Evolutionary conservation across 1,140 invertebrate species (phyloP).

Genomic region (Melitaea cinxia): DNA sequence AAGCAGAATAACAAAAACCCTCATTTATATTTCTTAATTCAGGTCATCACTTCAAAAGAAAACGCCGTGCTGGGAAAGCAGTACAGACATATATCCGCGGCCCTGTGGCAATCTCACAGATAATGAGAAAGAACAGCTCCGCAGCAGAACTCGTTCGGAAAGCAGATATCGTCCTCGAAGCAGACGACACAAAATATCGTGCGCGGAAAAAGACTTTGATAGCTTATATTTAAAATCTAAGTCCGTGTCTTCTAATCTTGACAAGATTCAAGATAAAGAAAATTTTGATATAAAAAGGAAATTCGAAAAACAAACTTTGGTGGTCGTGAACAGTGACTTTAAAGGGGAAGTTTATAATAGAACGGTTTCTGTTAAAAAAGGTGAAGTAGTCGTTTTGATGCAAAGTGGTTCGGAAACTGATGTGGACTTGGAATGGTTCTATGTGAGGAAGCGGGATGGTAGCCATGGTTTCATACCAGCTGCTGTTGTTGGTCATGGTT

Average conservation of each 20-base stretch:
- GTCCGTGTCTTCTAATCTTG: slow-evolving; percentile 72
- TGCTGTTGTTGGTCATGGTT: slow-evolving; percentile 88
- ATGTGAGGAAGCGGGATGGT: slow-evolving; percentile 86
- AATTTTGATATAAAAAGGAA: slow-evolving; percentile 37
- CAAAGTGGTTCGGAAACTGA: slow-evolving; percentile 78
- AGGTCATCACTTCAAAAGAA: slow-evolving; percentile 77
- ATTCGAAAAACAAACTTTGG: slow-evolving; percentile 83
- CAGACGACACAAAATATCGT: slow-evolving; percentile 78
- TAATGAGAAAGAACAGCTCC: slow-evolving; percentile 85
- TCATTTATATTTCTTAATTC: slow-evolving; percentile 25
- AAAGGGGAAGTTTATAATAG: slow-evolving; percentile 78
- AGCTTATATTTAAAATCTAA: slow-evolving; percentile 85
- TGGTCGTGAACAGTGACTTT: slow-evolving; percentile 87
- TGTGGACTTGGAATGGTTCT: slow-evolving; percentile 86
- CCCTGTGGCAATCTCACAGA: slow-evolving; percentile 89
- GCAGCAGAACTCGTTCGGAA: slow-evolving; percentile 82
- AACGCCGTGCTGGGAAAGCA: slow-evolving; percentile 89
- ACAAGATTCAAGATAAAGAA: slow-evolving; percentile 65
- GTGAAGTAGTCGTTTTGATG: slow-evolving; percentile 88
- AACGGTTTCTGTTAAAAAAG: slow-evolving; percentile 86
- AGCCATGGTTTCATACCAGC: slow-evolving; percentile 89
- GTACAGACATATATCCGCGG: slow-evolving; percentile 88
- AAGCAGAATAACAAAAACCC: no score
- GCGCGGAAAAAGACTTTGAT: slow-evolving; percentile 86
- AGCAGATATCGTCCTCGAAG: slow-evolving; percentile 75